Conservation (phyloP, 1,140 invertebrate species). For the Heliconius congener region DNA sequence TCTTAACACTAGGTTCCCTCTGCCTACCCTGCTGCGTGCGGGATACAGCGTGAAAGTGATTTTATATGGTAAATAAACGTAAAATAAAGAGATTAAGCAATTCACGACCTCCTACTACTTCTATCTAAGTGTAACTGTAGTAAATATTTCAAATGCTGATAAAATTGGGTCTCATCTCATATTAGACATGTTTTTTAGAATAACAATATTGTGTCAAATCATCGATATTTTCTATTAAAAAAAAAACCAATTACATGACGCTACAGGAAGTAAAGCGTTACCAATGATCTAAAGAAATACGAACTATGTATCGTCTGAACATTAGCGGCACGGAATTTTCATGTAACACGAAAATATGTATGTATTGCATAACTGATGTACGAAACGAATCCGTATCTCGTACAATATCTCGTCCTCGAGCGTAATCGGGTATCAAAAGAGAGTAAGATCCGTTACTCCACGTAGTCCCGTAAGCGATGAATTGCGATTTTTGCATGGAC, state of each 20-base stretch:
- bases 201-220: neutral
- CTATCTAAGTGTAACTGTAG: no score
- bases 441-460: slow-evolving; percentile 24
- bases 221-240: neutral
- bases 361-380: slow-evolving; percentile 49
- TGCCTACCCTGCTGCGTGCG: no score
- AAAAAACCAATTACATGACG: slow-evolving; percentile 44
- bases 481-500: slow-evolving; percentile 21
- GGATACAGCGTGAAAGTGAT: no score
- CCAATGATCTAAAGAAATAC: slow-evolving; percentile 29
- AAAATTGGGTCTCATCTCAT: no score
- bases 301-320: slow-evolving; percentile 27
- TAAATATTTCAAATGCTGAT: no score
- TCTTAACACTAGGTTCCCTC: no score
- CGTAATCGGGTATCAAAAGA: slow-evolving; percentile 21
- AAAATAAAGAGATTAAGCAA: no score
- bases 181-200: no score
- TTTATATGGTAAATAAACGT: no score
- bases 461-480: slow-evolving; percentile 28
- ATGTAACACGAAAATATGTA: slow-evolving; percentile 46
- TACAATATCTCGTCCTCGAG: slow-evolving; percentile 31
- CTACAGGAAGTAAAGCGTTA: slow-evolving; percentile 49
- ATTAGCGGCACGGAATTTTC: slow-evolving; percentile 44
- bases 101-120: no score
- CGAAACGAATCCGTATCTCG: slow-evolving; percentile 45